These are phyloP conservation scores for Fistularia commersonii DNA, from an alignment of 2,797 vertebrate genomes.

Conservation along the genomic window DNA sequence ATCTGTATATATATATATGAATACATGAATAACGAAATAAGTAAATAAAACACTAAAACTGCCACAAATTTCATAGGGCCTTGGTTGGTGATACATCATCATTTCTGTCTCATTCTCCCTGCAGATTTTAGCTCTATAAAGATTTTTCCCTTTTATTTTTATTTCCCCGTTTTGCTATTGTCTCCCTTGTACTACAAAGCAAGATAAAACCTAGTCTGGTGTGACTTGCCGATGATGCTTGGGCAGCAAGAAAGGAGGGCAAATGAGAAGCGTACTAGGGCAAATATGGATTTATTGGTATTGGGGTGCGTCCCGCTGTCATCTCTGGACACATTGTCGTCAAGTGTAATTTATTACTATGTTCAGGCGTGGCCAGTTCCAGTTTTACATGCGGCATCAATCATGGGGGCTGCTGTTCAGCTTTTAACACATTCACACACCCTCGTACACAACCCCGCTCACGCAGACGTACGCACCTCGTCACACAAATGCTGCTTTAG, in stretches of 20 bases:
- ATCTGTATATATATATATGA: too few species aligned
- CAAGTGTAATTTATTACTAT: slow-evolving; percentile 51
- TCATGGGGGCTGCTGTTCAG: slow-evolving; percentile 45
- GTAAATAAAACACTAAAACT: slow-evolving; percentile 2
- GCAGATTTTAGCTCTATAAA: slow-evolving; percentile 9
- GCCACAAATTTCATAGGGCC: slow-evolving; percentile 14
- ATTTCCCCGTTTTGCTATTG: slow-evolving; percentile 23
- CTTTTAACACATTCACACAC: slow-evolving; percentile 37
- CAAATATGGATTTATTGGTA: slow-evolving; percentile 64
- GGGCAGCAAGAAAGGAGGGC: slow-evolving; percentile 26
- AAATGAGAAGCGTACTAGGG: slow-evolving; percentile 47
- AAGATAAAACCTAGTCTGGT: slow-evolving; percentile 43
- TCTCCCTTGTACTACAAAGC: slow-evolving; percentile 23
- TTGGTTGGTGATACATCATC: slow-evolving; percentile 21
- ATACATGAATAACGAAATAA: too few species aligned
- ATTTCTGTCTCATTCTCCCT: slow-evolving; percentile 14
- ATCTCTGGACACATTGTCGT: slow-evolving; percentile 45
- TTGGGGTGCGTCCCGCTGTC: slow-evolving; percentile 48
- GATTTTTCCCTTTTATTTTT: slow-evolving; percentile 16
- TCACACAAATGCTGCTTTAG: slow-evolving; percentile 36
- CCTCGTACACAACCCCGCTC: neutral
- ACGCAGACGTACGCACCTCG: neutral
- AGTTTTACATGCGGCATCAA: slow-evolving; percentile 64
- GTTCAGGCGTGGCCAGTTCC: slow-evolving; percentile 49
- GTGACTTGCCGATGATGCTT: slow-evolving; percentile 37